A percentile compares a stretch with the other conserved stretches of the same genome.
Evolutionary conservation across 2,888 invertebrate genomes (phyloP).

Genomic region (Chrysolina oricalcia): DNA sequence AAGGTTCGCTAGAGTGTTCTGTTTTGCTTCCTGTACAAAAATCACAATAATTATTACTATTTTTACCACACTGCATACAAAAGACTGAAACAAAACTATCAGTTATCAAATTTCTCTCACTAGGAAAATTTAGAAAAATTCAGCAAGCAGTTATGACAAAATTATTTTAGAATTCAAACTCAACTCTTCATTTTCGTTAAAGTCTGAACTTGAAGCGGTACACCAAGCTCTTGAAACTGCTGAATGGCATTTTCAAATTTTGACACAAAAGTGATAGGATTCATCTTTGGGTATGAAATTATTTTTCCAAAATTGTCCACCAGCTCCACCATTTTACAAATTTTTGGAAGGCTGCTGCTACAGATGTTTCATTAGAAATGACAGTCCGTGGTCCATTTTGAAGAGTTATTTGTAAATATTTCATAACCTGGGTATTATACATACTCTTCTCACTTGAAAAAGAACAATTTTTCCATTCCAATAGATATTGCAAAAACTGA

Average conservation of each 20-base stretch:
- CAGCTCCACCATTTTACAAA: background rate
- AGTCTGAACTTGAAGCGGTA: background rate
- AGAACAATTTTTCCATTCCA: background rate
- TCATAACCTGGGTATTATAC: background rate
- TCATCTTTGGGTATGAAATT: conserved; percentile 12
- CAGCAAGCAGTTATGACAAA: no score
- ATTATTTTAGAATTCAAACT: no score
- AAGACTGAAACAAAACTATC: no score
- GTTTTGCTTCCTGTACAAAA: no score
- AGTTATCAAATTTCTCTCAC: no score
- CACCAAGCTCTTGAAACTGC: background rate
- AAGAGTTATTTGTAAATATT: conserved; percentile 1
- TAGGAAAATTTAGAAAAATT: no score
- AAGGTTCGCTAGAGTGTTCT: background rate
- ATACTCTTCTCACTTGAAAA: background rate
- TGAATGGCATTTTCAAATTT: conserved; percentile 3
- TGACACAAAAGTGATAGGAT: conserved; percentile 14
- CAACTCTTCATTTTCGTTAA: no score
- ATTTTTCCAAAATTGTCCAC: conserved; percentile 16
- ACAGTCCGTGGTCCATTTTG: conserved; percentile 12
- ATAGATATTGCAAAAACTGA: background rate
- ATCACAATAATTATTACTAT: background rate
- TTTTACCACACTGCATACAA: no score
- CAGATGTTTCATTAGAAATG: background rate
- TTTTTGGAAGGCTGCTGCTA: conserved; percentile 4